Conservation (phyloP, 1,140 invertebrate species). For the Berghia stephanieae region DNA sequence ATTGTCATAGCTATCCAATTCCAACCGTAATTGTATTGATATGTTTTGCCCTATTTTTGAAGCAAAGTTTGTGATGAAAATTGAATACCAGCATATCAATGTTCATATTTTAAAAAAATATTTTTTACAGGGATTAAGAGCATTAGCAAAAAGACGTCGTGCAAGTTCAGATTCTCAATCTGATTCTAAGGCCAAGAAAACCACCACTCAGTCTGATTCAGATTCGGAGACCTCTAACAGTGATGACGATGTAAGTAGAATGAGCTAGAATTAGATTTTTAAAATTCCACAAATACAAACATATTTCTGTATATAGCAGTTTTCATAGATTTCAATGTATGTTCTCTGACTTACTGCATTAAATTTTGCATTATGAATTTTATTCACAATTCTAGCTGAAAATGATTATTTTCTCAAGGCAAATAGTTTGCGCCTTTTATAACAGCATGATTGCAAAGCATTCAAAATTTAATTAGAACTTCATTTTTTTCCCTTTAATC, state of each 20-base stretch:
- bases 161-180: constrained; percentile 60
- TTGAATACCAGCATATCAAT: too few relatives aligned
- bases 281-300: neutral
- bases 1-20: too few relatives aligned
- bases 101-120: constrained; percentile 27
- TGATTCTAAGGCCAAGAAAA: constrained; percentile 34
- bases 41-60: too few relatives aligned
- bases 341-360: too few relatives aligned
- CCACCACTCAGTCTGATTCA: constrained; percentile 34
- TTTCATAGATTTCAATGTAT: too few relatives aligned
- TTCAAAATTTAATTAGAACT: neutral
- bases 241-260: constrained; percentile 72
- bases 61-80: too few relatives aligned
- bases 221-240: constrained; percentile 77
- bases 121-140: constrained; percentile 82
- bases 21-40: too few relatives aligned
- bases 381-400: too few relatives aligned
- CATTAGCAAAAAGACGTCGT: constrained; percentile 88
- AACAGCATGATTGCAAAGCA: neutral
- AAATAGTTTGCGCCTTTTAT: neutral
- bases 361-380: too few relatives aligned
- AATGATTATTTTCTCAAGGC: too few relatives aligned
- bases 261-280: too few relatives aligned
- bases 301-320: neutral
- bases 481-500: too few relatives aligned